Evolutionary conservation across 2,113 vertebrate genomes (phyloP).

Genomic region (Potamarius usumacintae): DNA sequence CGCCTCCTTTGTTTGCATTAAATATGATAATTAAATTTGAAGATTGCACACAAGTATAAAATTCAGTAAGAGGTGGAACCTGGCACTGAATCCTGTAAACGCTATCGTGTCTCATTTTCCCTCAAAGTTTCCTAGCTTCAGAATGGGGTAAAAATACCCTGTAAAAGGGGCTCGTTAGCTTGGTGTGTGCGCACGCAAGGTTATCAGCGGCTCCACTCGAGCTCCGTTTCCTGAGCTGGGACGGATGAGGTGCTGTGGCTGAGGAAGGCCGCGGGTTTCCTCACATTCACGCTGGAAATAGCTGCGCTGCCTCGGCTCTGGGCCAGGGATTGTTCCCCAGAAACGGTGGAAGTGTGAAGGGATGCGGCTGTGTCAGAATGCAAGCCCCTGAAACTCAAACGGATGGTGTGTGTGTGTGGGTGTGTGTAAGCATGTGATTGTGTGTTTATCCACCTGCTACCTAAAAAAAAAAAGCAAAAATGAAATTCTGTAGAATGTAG

Average conservation of each 20-base stretch:
- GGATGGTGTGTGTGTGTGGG: slow-evolving; percentile 9
- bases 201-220: slow-evolving; percentile 71
- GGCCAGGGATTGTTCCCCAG: slow-evolving; percentile 78
- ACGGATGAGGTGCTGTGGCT: slow-evolving; percentile 65
- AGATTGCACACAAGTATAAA: not conserved
- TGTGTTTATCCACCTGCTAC: slow-evolving; percentile 25
- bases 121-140: slow-evolving; percentile 10
- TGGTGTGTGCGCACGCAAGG: slow-evolving; percentile 30
- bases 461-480: not conserved
- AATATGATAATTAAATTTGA: not conserved
- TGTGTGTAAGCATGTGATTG: not conserved
- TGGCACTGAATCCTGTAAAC: not conserved
- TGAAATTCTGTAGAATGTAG: not conserved
- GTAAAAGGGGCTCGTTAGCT: slow-evolving; percentile 31
- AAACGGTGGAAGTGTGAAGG: slow-evolving; percentile 62
- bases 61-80: not conserved
- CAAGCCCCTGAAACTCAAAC: not conserved
- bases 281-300: slow-evolving; percentile 91
- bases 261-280: slow-evolving; percentile 78
- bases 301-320: slow-evolving; percentile 78
- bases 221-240: slow-evolving; percentile 78
- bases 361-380: slow-evolving; percentile 66
- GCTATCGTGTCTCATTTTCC: not conserved
- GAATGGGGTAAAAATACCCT: not conserved
- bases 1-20: not conserved